phyloP scores from a whole-genome alignment of 2,888 invertebrate species.

The Drosophila prostipennis region DNA sequence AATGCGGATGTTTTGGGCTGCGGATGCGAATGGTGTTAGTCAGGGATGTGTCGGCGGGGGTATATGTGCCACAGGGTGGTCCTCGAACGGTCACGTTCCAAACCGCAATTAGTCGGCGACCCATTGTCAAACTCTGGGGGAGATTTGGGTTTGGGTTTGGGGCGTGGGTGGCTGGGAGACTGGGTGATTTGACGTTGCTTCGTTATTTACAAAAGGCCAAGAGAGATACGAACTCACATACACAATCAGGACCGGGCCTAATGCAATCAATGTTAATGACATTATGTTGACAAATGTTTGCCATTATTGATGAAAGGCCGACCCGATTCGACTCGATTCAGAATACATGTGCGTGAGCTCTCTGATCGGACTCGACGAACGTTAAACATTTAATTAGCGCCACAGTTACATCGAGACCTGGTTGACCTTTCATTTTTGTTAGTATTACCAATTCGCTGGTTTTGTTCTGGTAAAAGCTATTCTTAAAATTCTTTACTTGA shows the following conservation, averaged over 20 bases:
- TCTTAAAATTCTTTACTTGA: not conserved
- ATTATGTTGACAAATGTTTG: constrained; percentile 80
- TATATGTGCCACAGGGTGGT: constrained; percentile 15
- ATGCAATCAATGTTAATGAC: constrained; percentile 80
- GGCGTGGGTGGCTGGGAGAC: constrained; percentile 9
- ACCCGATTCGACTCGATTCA: constrained; percentile 11
- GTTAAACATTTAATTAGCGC: constrained; percentile 43
- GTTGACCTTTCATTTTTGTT: not conserved
- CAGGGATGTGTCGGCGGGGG: constrained; percentile 27
- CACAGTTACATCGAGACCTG: constrained; percentile 2
- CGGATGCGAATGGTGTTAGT: constrained; percentile 33
- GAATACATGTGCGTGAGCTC: constrained; percentile 22
- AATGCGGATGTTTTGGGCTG: constrained; percentile 12
- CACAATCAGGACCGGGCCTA: constrained; percentile 72
- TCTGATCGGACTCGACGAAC: constrained; percentile 16
- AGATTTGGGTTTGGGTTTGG: constrained; percentile 7
- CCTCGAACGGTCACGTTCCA: constrained; percentile 63
- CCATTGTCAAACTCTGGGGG: constrained; percentile 60
- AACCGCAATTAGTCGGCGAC: constrained; percentile 74
- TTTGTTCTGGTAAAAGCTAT: not conserved
- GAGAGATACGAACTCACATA: constrained; percentile 13
- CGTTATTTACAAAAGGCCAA: constrained; percentile 72
- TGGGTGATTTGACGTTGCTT: constrained; percentile 36
- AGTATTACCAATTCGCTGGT: not conserved
- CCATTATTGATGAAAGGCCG: constrained; percentile 75